Evolutionary conservation across 1,140 invertebrate species (phyloP), one percentile per base, ranked within the genome.

Genomic region (Geopemphigus sp.): DNA sequence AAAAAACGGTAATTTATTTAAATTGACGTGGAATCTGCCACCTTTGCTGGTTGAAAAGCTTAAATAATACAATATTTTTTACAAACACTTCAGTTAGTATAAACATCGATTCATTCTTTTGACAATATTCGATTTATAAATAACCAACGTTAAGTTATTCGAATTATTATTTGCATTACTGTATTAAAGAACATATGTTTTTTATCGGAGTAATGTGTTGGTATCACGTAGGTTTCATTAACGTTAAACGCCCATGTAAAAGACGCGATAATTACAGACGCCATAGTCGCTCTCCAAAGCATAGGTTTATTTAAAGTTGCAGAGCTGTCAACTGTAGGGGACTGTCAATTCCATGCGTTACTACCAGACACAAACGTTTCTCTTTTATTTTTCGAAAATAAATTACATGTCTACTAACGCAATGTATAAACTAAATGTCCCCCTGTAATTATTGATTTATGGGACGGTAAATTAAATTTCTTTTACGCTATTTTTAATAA

Each of bases 31-130:
- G 22, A 68, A 63, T 64, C 53, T 74, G 53, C 61, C 53, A 81
- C 80, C 66, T 81, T 76, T 72, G 68, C 61, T 74, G 54, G 81
- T 81, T 80, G 39, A 66, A 82, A 81, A 68, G 19, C 57, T 73
- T 45, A 39, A 39, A 39, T 83, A 82, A 86, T 86, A 81, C 66
- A 83, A 47, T 24, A 8, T 24, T 24, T 6, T 50, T 50, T 22
- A n/a, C 19, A 66, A n/a, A 68, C 6, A 17, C 45, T 24, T 63
- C 4, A 63, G 15, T 32, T 19, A 29, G 24, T 10, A 39, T 39
- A 4, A 64, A 64, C 8, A 19, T 64, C 19, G 6, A 64, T 32
- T 32, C 8, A 39, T 64, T 39, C 12, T n/a, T 39, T 39, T 64
- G 11, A 1, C n/a, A n/a, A 64, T 39, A 45, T 22, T 14, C 19